These are phyloP conservation scores for Emydura subglobosa DNA, from an alignment of 2,113 vertebrate genomes.

Conservation along the genomic window DNA sequence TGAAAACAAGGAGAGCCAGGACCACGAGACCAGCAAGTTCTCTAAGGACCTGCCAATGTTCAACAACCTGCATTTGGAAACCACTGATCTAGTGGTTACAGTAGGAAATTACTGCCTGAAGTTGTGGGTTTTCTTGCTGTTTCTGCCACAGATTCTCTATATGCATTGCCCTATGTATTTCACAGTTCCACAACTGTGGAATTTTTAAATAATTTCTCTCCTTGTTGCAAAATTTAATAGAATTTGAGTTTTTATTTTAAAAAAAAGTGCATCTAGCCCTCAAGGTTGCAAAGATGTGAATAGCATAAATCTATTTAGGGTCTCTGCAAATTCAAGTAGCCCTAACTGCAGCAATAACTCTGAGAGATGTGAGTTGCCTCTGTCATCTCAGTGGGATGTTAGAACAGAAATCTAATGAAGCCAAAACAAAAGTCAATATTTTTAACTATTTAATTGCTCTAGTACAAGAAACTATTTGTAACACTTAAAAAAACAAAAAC, in stretches of 20 bases:
- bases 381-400: not conserved
- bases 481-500: not conserved
- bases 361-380: not conserved
- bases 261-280: not conserved
- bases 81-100: rapidly evolving
- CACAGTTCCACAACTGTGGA: not conserved
- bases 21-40: not conserved
- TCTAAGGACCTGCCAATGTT: not conserved
- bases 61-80: not conserved
- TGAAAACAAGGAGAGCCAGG: not conserved
- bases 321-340: not conserved
- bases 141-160: not conserved
- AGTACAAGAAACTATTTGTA: not conserved
- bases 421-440: not conserved
- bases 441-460: not conserved
- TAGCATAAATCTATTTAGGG: not conserved
- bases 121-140: not conserved
- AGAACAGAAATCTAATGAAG: not conserved
- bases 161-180: not conserved
- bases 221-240: rapidly evolving
- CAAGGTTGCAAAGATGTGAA: not conserved
- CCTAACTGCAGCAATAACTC: not conserved
- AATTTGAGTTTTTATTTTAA: not conserved
- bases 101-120: not conserved
- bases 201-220: not conserved